A percentile compares a stretch with the other conserved stretches of the same genome.
Conservation (phyloP, 2,113 vertebrate genomes). For the Suricata suricatta region DNA sequence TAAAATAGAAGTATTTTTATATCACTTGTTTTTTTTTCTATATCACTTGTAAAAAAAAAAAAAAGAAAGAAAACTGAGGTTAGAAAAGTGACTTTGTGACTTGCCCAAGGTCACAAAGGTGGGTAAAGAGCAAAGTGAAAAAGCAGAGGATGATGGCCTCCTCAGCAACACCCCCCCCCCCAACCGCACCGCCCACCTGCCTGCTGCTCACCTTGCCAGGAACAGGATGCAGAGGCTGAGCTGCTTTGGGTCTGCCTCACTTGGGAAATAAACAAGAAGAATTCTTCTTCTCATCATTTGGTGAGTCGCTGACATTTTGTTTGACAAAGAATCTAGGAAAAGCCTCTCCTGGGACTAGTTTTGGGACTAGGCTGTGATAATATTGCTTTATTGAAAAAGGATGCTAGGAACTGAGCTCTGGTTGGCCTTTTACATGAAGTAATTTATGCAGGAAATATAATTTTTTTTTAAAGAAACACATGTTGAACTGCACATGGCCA, state of each 20-base stretch:
- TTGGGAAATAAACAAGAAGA: conserved; percentile 72
- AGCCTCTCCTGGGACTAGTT: conserved; percentile 76
- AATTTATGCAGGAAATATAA: conserved; percentile 73
- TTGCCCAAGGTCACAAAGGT: neutral
- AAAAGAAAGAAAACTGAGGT: neutral
- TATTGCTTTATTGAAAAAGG: conserved; percentile 73
- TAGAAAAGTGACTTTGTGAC: neutral
- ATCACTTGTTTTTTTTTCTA: too few relatives aligned
- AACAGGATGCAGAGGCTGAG: neutral
- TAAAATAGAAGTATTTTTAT: too few relatives aligned
- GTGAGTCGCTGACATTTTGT: conserved; percentile 75
- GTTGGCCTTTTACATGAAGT: conserved; percentile 71
- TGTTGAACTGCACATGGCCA: conserved; percentile 21
- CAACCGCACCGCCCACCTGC: neutral
- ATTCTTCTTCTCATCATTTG: conserved; percentile 72
- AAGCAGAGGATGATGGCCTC: neutral
- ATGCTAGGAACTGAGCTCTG: conserved; percentile 55
- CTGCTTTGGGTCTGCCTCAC: neutral
- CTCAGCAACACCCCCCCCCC: neutral
- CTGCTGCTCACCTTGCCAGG: neutral
- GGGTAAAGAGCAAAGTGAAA: neutral
- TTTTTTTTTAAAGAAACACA: conserved; percentile 52
- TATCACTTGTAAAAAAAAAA: too few relatives aligned
- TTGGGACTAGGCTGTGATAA: conserved; percentile 74
- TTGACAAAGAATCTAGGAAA: conserved; percentile 77